Conservation (phyloP, 2,888 invertebrate species). For the Leucoma salicis region DNA sequence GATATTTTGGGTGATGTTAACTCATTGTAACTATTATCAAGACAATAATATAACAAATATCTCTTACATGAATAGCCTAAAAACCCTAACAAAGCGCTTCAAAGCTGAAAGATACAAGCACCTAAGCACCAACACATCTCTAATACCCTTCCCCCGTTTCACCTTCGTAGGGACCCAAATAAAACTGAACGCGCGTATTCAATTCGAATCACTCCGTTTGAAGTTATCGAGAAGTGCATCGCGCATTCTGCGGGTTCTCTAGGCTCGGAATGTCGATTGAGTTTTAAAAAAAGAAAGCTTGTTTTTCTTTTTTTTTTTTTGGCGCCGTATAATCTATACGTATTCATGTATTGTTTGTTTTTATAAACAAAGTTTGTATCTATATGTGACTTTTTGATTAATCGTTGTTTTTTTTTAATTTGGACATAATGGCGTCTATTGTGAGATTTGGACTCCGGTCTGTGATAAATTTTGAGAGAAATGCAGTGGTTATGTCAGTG, state of each 20-base stretch:
- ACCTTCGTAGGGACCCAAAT: conserved; percentile 36
- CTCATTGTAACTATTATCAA: no score
- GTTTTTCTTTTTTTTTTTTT: background rate
- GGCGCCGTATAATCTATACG: background rate
- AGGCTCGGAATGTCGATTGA: conserved; percentile 4
- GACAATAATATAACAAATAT: no score
- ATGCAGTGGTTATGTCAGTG: conserved; percentile 53
- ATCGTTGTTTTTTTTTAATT: conserved; percentile 7
- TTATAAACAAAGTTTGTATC: background rate
- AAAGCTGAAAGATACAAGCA: conserved; percentile 7
- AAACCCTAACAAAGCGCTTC: conserved; percentile 1
- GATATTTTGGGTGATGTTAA: no score
- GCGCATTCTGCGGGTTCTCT: conserved; percentile 23
- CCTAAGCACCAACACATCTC: conserved; percentile 33
- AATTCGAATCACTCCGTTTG: conserved; percentile 52
- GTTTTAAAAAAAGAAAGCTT: conserved; percentile 13
- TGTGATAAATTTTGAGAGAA: conserved; percentile 59
- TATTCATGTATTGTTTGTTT: background rate
- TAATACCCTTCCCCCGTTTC: conserved; percentile 45
- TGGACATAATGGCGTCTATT: conserved; percentile 70
- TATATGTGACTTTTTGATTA: conserved; percentile 1
- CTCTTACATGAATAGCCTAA: no score
- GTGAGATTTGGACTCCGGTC: conserved; percentile 65
- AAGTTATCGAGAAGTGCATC: conserved; percentile 27
- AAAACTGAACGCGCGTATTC: conserved; percentile 57